phyloP scores from a whole-genome alignment of 2,888 invertebrate genomes.

The Halictus quadricinctus region DNA sequence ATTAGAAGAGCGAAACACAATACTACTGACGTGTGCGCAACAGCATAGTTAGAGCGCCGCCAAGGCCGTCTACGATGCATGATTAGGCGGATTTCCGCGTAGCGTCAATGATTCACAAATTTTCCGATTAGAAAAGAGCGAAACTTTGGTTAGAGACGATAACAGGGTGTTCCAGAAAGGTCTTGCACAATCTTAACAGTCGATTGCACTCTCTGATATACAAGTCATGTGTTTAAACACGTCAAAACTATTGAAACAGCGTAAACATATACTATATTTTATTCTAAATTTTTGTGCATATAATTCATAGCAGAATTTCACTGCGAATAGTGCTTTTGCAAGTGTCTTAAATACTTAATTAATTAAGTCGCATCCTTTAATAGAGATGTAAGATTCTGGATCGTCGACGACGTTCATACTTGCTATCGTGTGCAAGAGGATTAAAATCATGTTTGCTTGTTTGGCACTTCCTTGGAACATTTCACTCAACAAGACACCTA shows the following conservation, averaged over 20 bases:
- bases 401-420: neutral
- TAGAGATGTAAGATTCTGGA: neutral
- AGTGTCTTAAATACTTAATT: no score
- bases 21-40: constrained; percentile 12
- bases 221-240: no score
- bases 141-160: neutral
- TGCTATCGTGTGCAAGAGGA: neutral
- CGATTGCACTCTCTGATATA: neutral
- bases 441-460: neutral
- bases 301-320: no score
- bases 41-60: constrained; percentile 6
- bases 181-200: neutral
- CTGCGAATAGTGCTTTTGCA: no score
- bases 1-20: constrained; percentile 30
- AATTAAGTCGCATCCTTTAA: no score
- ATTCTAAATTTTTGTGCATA: no score
- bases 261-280: no score
- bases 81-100: constrained; percentile 54
- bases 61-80: constrained; percentile 31
- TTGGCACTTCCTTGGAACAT: neutral
- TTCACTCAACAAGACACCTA: neutral
- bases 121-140: constrained; percentile 4
- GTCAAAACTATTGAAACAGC: no score
- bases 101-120: constrained; percentile 62
- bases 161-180: neutral